Percentiles rank a stretch among this genome's conserved stretches.
Evolutionary conservation across 2,797 vertebrate genomes (phyloP).

Genomic region (Orientallactaga sibirica): DNA sequence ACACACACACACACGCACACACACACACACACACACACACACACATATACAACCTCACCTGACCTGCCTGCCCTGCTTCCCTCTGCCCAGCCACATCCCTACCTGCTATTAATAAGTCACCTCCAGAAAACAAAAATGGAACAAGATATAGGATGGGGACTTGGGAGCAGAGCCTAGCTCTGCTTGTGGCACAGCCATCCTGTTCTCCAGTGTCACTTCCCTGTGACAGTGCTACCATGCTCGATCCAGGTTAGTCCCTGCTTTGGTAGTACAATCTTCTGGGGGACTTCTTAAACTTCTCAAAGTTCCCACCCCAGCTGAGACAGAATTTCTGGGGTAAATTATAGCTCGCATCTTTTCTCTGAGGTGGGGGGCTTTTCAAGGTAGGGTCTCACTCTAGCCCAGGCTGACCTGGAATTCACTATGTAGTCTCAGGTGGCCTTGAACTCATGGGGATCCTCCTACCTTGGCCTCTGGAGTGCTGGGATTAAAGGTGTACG

Average conservation of each 20-base stretch:
- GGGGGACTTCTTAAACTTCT: background rate
- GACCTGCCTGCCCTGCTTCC: background rate
- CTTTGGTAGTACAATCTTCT: background rate
- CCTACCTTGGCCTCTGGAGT: too few relatives aligned
- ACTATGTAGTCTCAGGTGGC: too few relatives aligned
- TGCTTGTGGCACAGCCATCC: background rate
- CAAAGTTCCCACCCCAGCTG: background rate
- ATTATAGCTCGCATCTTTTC: background rate
- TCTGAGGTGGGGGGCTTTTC: too few relatives aligned
- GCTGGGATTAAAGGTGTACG: too few relatives aligned
- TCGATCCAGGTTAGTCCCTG: background rate
- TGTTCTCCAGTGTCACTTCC: background rate
- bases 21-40: background rate
- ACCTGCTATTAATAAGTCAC: background rate
- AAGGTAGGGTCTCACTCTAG: too few relatives aligned
- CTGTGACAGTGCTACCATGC: background rate
- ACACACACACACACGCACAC: background rate
- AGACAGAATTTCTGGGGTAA: background rate
- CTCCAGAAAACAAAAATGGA: background rate
- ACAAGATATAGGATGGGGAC: background rate
- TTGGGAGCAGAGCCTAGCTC: rapidly evolving
- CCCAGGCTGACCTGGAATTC: too few relatives aligned
- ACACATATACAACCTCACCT: background rate
- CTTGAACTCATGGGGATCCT: too few relatives aligned
- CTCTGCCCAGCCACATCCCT: too few relatives aligned